Conservation (phyloP, 1,140 invertebrate genomes). For the Papilio xuthus region DNA sequence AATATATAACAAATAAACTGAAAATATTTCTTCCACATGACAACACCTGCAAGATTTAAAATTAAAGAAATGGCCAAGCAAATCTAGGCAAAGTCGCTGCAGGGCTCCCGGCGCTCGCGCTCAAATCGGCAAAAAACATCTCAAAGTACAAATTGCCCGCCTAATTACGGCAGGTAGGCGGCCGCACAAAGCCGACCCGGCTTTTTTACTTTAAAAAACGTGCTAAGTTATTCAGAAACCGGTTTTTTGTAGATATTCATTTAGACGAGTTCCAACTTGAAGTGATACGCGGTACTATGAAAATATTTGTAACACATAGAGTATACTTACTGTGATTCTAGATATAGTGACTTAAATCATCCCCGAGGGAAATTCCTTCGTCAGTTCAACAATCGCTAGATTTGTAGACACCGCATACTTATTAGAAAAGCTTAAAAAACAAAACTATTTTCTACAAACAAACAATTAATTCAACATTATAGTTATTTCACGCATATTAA, state of each 20-base stretch:
- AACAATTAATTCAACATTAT: too few species aligned
- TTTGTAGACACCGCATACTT: too few species aligned
- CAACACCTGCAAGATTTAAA: neutral
- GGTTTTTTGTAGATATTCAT: constrained; percentile 49
- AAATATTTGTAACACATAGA: neutral
- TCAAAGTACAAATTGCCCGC: constrained; percentile 55
- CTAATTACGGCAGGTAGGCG: constrained; percentile 65
- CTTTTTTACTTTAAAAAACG: constrained; percentile 55
- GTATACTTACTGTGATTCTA: neutral
- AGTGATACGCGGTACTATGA: neutral
- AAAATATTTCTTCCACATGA: constrained; percentile 3
- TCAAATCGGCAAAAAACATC: constrained; percentile 42
- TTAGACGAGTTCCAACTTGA: constrained; percentile 35
- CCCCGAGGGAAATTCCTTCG: too few species aligned
- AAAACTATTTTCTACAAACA: too few species aligned
- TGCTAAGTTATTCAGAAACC: constrained; percentile 60
- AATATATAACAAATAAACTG: too few species aligned
- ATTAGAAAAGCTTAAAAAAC: too few species aligned
- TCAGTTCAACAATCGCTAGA: too few species aligned
- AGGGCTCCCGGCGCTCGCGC: constrained; percentile 43
- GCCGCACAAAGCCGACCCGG: constrained; percentile 53
- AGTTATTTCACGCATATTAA: too few species aligned
- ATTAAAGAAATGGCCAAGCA: constrained; percentile 26
- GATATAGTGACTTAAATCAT: neutral
- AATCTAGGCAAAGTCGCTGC: constrained; percentile 31